Evolutionary conservation across 2,113 vertebrate genomes (phyloP).

Genomic region (Lepus timidus): DNA sequence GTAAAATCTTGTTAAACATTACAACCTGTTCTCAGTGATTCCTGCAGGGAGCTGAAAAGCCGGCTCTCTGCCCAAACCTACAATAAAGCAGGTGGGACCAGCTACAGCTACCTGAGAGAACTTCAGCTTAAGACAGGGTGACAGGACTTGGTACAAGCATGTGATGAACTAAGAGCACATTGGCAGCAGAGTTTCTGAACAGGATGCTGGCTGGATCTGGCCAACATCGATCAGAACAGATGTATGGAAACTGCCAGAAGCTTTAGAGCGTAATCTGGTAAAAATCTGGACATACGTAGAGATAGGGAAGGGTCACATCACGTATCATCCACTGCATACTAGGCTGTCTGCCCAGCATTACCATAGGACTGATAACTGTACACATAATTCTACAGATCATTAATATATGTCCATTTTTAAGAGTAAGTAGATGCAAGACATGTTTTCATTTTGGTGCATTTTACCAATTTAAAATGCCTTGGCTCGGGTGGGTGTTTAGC

Average conservation of each 20-base stretch:
- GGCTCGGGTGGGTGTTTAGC: too few species aligned
- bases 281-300: not conserved
- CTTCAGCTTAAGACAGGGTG: not conserved
- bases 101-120: not conserved
- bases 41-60: constrained; percentile 12
- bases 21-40: constrained; percentile 52
- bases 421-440: not conserved
- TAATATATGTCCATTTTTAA: not conserved
- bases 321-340: not conserved
- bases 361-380: not conserved
- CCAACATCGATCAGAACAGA: not conserved
- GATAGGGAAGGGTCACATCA: not conserved
- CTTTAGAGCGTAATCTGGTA: not conserved
- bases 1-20: constrained; percentile 69
- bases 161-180: not conserved
- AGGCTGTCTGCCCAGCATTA: not conserved
- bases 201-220: not conserved
- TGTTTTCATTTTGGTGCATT: not conserved
- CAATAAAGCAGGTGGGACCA: not conserved
- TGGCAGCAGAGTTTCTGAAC: not conserved
- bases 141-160: not conserved
- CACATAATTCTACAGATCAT: not conserved
- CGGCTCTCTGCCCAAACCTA: not conserved
- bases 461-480: not conserved
- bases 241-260: not conserved